A percentile compares a stretch with the other conserved stretches of the same genome.
Evolutionary conservation across 2,888 invertebrate species (phyloP).

Genomic region (Plebejus melissa): DNA sequence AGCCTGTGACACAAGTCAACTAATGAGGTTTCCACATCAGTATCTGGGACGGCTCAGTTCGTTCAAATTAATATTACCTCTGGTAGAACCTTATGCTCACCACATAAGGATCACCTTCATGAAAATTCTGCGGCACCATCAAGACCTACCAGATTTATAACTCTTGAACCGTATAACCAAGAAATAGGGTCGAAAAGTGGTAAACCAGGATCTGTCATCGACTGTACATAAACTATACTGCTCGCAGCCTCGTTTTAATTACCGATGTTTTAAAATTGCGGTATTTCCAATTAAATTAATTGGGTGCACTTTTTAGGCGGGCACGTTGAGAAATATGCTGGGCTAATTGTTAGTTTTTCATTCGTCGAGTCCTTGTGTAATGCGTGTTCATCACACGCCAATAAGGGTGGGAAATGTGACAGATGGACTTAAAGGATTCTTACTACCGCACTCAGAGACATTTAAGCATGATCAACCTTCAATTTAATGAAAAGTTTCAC

Average conservation of each 20-base stretch:
- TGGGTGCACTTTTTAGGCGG: constrained; percentile 14
- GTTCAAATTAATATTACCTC: background rate
- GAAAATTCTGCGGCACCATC: background rate
- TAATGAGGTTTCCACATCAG: constrained; percentile 45
- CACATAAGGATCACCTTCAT: background rate
- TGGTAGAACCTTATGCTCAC: background rate
- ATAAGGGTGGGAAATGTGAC: background rate
- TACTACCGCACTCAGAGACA: too few relatives aligned
- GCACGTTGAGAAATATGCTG: constrained; percentile 1
- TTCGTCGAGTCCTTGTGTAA: background rate
- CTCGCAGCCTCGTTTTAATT: constrained; percentile 16
- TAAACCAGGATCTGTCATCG: background rate
- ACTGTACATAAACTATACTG: background rate
- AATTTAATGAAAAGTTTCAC: too few relatives aligned
- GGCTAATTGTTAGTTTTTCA: constrained; percentile 6
- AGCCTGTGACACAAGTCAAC: constrained; percentile 52
- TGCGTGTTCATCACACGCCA: background rate
- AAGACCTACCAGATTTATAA: background rate
- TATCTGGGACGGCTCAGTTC: constrained; percentile 10
- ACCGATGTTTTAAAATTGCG: constrained; percentile 16
- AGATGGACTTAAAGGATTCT: background rate
- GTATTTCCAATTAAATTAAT: constrained; percentile 24
- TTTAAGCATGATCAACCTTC: too few relatives aligned
- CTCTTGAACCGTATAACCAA: background rate
- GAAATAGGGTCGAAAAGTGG: background rate